phyloP scores from a whole-genome alignment of 2,797 vertebrate genomes.

The Dryobates pubescens region DNA sequence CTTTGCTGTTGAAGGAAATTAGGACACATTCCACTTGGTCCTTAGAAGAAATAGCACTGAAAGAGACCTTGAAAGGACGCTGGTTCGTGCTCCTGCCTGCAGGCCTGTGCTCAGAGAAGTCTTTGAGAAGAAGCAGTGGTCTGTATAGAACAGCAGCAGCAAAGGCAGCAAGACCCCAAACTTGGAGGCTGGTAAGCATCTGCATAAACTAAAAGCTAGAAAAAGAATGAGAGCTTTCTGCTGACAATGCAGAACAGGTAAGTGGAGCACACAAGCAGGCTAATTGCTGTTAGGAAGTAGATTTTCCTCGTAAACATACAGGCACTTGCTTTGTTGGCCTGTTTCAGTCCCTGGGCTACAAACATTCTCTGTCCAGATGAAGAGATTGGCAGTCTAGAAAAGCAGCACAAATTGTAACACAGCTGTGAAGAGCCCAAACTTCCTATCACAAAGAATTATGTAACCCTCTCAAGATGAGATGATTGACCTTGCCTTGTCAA shows the following conservation, averaged over 20 bases:
- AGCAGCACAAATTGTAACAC: background rate
- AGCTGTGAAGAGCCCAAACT: background rate
- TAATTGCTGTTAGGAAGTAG: background rate
- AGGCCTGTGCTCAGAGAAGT: too few relatives aligned
- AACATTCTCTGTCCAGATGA: background rate
- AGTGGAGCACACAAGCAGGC: background rate
- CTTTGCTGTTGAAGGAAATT: background rate
- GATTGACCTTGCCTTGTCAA: background rate
- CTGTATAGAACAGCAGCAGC: background rate
- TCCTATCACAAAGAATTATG: background rate
- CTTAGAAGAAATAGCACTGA: background rate
- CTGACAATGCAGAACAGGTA: background rate
- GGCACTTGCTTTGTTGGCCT: background rate
- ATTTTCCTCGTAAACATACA: background rate
- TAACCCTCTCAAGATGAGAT: background rate
- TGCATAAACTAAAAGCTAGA: background rate
- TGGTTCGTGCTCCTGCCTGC: background rate
- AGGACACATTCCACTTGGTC: accelerated
- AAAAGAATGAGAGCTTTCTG: background rate
- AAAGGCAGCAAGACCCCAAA: background rate
- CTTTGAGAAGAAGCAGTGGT: background rate
- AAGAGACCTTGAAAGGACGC: background rate
- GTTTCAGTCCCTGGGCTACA: background rate
- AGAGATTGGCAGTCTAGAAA: background rate
- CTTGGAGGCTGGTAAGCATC: background rate